A percentile compares a stretch with the other conserved stretches of the same genome.
Evolutionary conservation across 2,797 vertebrate species (phyloP).

Genomic region (Danio choprae): DNA sequence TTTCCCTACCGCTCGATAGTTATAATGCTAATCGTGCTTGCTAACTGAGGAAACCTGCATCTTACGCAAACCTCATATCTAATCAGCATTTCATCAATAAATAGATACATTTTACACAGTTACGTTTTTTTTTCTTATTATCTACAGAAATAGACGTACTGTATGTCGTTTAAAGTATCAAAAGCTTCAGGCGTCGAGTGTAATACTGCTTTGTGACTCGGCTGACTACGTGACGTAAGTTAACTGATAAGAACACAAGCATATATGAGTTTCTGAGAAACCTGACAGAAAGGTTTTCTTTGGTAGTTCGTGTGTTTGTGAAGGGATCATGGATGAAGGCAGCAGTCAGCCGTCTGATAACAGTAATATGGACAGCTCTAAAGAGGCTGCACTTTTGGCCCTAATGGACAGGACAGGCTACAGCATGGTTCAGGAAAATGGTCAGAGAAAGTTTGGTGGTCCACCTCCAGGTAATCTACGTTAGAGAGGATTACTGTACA

Average conservation of each 20-base stretch:
- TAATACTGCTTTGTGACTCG: not conserved
- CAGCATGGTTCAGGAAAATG: conserved; percentile 93
- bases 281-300: conserved; percentile 5
- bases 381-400: conserved; percentile 84
- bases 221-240: too few relatives aligned
- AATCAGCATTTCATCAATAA: not conserved
- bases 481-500: not conserved
- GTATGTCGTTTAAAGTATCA: not conserved
- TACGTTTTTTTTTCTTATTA: not conserved
- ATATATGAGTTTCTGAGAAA: not conserved
- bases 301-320: conserved; percentile 30
- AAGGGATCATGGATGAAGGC: conserved; percentile 75
- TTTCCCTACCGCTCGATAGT: not conserved
- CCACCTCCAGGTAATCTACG: conserved; percentile 89
- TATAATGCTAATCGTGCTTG: conserved; percentile 30
- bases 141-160: not conserved
- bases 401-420: conserved; percentile 93
- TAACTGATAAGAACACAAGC: too few relatives aligned
- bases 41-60: not conserved
- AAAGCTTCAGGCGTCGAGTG: not conserved
- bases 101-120: not conserved
- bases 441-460: conserved; percentile 94
- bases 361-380: conserved; percentile 72
- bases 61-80: not conserved
- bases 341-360: conserved; percentile 69